These are phyloP conservation scores for Maconellicoccus hirsutus DNA, from an alignment of 1,140 invertebrate species.

Conservation along the genomic window DNA sequence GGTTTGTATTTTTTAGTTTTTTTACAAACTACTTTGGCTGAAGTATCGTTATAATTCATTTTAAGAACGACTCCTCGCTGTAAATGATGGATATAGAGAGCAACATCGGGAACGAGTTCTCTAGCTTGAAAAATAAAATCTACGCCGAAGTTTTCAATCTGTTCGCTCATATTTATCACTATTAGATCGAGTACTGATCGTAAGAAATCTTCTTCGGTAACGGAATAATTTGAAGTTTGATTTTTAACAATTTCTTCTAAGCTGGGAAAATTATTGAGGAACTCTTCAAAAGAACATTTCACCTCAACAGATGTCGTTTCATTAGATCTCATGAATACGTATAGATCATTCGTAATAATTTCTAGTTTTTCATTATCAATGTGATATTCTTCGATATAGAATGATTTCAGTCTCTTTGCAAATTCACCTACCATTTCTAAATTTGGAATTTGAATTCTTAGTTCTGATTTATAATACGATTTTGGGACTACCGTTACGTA, in stretches of 20 bases:
- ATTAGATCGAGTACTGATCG: background rate
- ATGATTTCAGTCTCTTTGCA: too few species aligned
- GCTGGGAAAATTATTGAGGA: background rate
- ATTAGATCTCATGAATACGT: too few species aligned
- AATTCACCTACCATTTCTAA: too few species aligned
- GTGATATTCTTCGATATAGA: too few species aligned
- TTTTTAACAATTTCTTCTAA: background rate
- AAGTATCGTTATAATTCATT: background rate
- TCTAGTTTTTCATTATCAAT: too few species aligned
- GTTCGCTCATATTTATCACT: background rate
- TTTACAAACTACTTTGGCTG: background rate
- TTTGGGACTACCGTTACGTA: background rate
- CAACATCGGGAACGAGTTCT: background rate
- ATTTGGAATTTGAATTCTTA: too few species aligned
- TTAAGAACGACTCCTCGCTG: background rate
- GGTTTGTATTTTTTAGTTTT: background rate
- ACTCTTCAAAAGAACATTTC: background rate
- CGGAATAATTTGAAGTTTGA: background rate
- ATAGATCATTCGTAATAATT: too few species aligned
- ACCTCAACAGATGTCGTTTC: too few species aligned
- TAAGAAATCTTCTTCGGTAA: background rate
- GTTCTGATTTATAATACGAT: background rate
- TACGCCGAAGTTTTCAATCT: background rate
- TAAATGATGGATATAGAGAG: background rate
- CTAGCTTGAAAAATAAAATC: background rate